phyloP scores from a whole-genome alignment of 2,888 invertebrate genomes.

The Rhogogaster chlorosoma region DNA sequence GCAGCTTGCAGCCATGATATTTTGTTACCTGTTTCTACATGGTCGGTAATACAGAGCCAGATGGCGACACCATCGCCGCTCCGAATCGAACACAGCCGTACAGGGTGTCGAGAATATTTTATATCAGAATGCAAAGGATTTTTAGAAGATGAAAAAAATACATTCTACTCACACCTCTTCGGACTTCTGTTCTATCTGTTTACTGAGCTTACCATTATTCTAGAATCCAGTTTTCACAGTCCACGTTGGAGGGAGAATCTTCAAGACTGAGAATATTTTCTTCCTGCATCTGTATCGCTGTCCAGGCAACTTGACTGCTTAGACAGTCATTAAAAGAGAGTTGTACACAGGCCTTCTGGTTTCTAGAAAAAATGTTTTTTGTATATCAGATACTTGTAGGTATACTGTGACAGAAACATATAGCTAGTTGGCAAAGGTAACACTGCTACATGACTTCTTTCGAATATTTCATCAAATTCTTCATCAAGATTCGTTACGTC shows the following conservation, averaged over 20 bases:
- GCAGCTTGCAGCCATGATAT: conserved; percentile 68
- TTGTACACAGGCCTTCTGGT: not conserved
- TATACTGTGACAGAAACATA: not conserved
- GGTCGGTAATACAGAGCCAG: conserved; percentile 64
- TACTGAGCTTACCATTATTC: conserved; percentile 24
- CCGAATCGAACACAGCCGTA: conserved; percentile 32
- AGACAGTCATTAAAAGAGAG: not conserved
- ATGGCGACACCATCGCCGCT: conserved; percentile 58
- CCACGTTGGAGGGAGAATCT: not conserved
- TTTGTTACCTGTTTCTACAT: conserved; percentile 60
- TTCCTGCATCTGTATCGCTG: not conserved
- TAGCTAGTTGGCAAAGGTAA: not conserved
- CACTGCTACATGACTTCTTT: not conserved
- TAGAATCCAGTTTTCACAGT: not conserved
- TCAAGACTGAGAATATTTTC: not conserved
- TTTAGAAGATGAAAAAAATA: not conserved
- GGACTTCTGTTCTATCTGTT: not conserved
- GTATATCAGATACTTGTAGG: not conserved
- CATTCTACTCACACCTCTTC: not conserved
- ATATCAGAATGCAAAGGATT: not conserved
- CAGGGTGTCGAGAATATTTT: conserved; percentile 11
- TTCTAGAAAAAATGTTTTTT: not conserved
- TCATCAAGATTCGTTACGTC: not conserved
- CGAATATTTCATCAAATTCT: not conserved
- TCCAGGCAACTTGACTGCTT: not conserved